phyloP scores from a whole-genome alignment of 2,888 invertebrate species.

The Hypsopygia costalis region DNA sequence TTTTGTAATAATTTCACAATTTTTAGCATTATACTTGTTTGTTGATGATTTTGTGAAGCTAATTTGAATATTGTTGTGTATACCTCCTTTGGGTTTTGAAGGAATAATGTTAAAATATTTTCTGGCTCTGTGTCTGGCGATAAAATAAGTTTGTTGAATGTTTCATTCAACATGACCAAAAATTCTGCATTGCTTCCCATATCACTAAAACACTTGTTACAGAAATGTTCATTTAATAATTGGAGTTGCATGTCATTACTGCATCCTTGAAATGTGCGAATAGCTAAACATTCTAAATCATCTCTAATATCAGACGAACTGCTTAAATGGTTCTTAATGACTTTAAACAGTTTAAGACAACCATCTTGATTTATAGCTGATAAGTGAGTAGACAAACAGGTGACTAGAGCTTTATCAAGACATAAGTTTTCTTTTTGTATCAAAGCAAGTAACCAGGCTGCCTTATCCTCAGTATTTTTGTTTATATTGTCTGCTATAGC shows the following conservation, averaged over 20 bases:
- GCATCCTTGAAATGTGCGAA: conserved; percentile 50
- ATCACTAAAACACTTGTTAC: conserved; percentile 39
- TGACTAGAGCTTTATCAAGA: conserved; percentile 36
- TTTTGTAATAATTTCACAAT: conserved; percentile 45
- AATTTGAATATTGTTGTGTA: conserved; percentile 50
- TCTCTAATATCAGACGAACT: conserved; percentile 30
- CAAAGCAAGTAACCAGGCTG: conserved; percentile 52
- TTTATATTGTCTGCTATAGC: conserved; percentile 47
- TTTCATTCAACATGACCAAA: conserved; percentile 39
- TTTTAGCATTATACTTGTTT: conserved; percentile 54
- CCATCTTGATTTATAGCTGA: conserved; percentile 39
- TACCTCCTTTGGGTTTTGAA: conserved; percentile 56
- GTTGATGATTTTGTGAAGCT: conserved; percentile 50
- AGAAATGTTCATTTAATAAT: conserved; percentile 47
- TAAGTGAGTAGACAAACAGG: conserved; percentile 37
- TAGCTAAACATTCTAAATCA: conserved; percentile 30
- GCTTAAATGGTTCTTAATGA: conserved; percentile 30
- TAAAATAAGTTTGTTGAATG: conserved; percentile 59
- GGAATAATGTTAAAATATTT: conserved; percentile 49
- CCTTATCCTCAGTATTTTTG: conserved; percentile 35
- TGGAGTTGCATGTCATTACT: conserved; percentile 33
- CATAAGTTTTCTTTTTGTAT: conserved; percentile 46
- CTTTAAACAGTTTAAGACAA: conserved; percentile 38
- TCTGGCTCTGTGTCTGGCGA: conserved; percentile 40
- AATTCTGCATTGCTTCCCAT: conserved; percentile 37